Evolutionary conservation across 2,888 invertebrate genomes (phyloP).

Genomic region (Parnassius apollo): DNA sequence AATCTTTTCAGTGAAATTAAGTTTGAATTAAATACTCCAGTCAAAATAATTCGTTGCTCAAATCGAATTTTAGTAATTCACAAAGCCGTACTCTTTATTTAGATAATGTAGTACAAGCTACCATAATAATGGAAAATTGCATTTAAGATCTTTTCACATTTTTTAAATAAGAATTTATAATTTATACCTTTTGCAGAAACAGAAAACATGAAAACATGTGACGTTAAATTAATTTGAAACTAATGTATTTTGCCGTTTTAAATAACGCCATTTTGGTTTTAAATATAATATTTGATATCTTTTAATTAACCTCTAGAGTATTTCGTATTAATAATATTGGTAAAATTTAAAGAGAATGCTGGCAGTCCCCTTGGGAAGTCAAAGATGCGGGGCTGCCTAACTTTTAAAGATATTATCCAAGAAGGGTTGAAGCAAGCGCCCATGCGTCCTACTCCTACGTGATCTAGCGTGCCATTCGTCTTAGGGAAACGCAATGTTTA

Average conservation of each 20-base stretch:
- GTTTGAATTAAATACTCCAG: constrained; percentile 69
- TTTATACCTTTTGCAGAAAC: no score
- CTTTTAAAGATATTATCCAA: constrained; percentile 81
- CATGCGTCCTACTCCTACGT: constrained; percentile 73
- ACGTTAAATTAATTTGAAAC: no score
- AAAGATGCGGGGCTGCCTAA: constrained; percentile 51
- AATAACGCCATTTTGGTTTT: no score
- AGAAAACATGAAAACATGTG: no score
- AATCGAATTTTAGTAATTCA: constrained; percentile 50
- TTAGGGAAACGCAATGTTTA: constrained; percentile 69
- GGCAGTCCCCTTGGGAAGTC: constrained; percentile 44
- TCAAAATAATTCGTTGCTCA: constrained; percentile 53
- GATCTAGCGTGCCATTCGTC: constrained; percentile 73
- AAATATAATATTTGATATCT: constrained; percentile 2
- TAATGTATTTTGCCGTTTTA: no score
- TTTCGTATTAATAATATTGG: constrained; percentile 56
- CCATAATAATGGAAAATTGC: neutral
- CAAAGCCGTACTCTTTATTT: constrained; percentile 12
- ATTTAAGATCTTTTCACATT: no score
- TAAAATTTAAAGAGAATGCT: constrained; percentile 66
- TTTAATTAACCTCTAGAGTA: constrained; percentile 28
- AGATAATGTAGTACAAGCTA: neutral
- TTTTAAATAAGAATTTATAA: no score
- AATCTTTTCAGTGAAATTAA: constrained; percentile 75
- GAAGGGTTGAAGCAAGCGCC: constrained; percentile 67